Evolutionary conservation across 2,113 vertebrate species (phyloP), one percentile per base, ranked within the genome.

Genomic region (Rhinogobius similis): DNA sequence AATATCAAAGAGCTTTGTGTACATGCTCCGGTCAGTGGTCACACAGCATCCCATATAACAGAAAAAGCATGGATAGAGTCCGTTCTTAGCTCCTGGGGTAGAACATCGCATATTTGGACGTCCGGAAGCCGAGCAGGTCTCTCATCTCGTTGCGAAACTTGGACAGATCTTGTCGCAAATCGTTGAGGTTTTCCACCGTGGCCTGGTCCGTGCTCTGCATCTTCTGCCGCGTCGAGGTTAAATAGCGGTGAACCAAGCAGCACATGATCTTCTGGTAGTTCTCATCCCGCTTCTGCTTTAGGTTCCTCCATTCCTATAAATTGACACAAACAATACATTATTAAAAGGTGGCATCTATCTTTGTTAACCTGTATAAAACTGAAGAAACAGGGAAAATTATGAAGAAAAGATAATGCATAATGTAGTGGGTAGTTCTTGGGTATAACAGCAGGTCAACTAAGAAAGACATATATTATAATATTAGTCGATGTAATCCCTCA

Each of bases 241-340:
- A 69, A 84, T 99, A 99, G 62, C 98, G 98, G 82, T 99, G 98
- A 36, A 99, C 98, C 70, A 99, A 93, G 72, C 98, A 99, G 64
- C 98, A 99, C 96, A 99, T 99, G 79, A 99, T 98, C 81, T 98
- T 99, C 68, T 99, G 98, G 79, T 99, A 99, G 90, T 98, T 99
- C 78, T 98, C 95, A 48, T 98, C 96, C 32, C 94, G 93, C 80
- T 98, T 99, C 77, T 97, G 96, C 75, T 98, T 98, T 81, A 99
- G 90, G 82, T 96, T 98, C 86, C 86, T 95, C 98, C 97, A 99
- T 76, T 99, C 98, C 97, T 99, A 91, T 23, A 86, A 81, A 53
- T n/a, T n/a, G 55, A n/a, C 1, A 58, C 64, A 29, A n/a, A 39
- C 3, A 46, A 18, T 21, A 10, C 6, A 21, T 10, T n/a, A 10